These are phyloP conservation scores for Parnassius orleans DNA, from an alignment of 2,888 invertebrate species.

Conservation along the genomic window DNA sequence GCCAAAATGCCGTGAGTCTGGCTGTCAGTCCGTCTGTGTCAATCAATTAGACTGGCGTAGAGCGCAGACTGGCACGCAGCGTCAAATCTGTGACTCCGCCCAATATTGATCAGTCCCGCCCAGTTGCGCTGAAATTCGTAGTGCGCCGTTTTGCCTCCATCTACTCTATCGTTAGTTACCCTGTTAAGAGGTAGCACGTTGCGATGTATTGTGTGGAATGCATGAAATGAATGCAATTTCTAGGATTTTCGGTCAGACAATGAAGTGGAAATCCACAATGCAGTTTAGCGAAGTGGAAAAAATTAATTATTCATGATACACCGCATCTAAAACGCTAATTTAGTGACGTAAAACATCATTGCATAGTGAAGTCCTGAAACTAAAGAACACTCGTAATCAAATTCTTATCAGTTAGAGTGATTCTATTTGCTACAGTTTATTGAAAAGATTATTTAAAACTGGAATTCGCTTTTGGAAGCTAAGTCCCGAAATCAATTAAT, in stretches of 20 bases:
- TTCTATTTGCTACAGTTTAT: conserved; percentile 1
- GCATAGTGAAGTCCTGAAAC: not conserved
- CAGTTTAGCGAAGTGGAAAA: not conserved
- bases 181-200: conserved; percentile 32
- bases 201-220: conserved; percentile 16
- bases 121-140: conserved; percentile 58
- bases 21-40: conserved; percentile 72
- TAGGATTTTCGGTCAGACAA: conserved; percentile 13
- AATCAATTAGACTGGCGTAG: conserved; percentile 67
- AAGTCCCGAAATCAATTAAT: too few relatives aligned
- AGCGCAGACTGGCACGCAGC: conserved; percentile 67
- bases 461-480: not conserved
- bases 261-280: conserved; percentile 3
- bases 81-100: conserved; percentile 61
- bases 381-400: conserved; percentile 1
- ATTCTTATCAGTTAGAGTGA: conserved; percentile 4
- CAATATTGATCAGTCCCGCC: conserved; percentile 67
- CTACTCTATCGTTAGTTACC: conserved; percentile 38
- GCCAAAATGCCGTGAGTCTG: conserved; percentile 58
- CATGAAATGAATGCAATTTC: conserved; percentile 17
- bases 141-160: conserved; percentile 41
- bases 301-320: not conserved
- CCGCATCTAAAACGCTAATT: conserved; percentile 1
- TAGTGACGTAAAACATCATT: conserved; percentile 7
- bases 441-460: conserved; percentile 4